phyloP scores from a whole-genome alignment of 2,113 vertebrate genomes.

The Crotalus viridis region DNA sequence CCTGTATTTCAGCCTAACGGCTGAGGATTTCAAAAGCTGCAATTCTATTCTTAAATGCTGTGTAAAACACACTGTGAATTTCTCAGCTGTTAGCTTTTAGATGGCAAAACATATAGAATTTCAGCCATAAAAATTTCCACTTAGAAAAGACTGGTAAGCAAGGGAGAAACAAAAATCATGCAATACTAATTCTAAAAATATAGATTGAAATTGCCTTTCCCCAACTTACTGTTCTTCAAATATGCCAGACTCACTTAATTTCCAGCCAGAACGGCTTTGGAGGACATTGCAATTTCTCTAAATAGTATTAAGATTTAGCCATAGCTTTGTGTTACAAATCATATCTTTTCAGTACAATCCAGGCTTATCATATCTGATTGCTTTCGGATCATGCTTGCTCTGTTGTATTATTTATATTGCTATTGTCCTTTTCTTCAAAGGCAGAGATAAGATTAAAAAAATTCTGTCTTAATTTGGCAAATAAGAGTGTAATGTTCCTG shows the following conservation, averaged over 20 bases:
- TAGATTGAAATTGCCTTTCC: not conserved
- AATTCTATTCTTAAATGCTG: not conserved
- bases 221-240: not conserved
- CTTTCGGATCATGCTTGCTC: not conserved
- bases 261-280: not conserved
- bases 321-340: not conserved
- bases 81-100: not conserved
- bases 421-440: not conserved
- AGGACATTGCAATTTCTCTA: not conserved
- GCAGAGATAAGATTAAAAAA: not conserved
- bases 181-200: not conserved
- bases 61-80: not conserved
- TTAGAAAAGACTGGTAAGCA: not conserved
- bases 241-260: not conserved
- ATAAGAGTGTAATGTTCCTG: not conserved
- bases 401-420: not conserved
- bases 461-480: not conserved
- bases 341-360: not conserved
- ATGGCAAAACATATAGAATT: not conserved
- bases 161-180: not conserved
- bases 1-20: not conserved
- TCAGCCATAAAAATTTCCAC: not conserved
- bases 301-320: not conserved
- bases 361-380: not conserved
- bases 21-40: not conserved